Evolutionary conservation across 2,113 vertebrate species (phyloP), one percentile per base, ranked within the genome.

Genomic region (Stictonetta naevosa): DNA sequence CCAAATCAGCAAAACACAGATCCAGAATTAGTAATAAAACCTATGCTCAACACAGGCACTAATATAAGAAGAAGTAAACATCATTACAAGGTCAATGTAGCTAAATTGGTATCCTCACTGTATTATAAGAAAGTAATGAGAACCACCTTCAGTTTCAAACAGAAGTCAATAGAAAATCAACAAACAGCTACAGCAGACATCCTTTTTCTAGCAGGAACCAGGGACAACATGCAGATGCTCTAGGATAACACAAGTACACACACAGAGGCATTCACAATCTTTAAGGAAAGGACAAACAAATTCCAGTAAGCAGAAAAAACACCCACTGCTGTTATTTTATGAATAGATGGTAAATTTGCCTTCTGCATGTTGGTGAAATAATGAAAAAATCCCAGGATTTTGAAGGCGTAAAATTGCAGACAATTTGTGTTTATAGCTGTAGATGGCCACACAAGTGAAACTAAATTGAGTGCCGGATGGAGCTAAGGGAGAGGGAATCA

Each of bases 91-190:
- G 92, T 95, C 94, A 83, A 22, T 15, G 77, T 46, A 21, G 50
- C 77, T 29, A 90, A 95, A 94, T 71, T 81, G 86, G 62, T 83
- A n/a, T 40, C 40, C 72, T 93, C 18, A 10, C 46, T 90, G 86
- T 50, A 72, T 95, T 95, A 74, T 83, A 74, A 84, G 87, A 53
- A 85, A 91, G 48, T 63, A 90, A 92, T 92, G 86, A 96, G 89
- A 86, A 96, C 92, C 63, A 90, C 91, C 93, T 91, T 93, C 89
- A 94, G 16, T 74, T 83, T 95, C 59, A 26, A 44, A 83, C 36
- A 87, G 80, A 84, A 95, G 84, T 96, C 96, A 79, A 58, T 86
- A 80, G 90, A 62, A 96, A 94, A 95, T 80, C 63, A 94, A 67
- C 62, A 7, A 72, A 31, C 1, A 10, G 26, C 83, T 72, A 33